Percentiles rank a stretch among this genome's conserved stretches.
Evolutionary conservation across 1,140 invertebrate species (phyloP).

Genomic region (Antheraea pernyi): DNA sequence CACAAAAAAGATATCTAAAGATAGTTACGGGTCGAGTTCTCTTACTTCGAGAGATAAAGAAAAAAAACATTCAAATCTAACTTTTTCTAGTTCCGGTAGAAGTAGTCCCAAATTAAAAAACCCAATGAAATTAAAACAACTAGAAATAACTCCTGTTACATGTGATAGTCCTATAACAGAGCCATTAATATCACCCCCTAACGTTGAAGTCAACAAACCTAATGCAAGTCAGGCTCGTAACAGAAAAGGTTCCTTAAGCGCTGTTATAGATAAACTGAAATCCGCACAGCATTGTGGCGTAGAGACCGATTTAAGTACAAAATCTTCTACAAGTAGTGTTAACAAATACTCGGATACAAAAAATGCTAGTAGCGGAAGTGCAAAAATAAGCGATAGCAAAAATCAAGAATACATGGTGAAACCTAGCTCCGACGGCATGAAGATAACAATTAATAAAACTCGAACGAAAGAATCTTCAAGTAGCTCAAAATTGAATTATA

Average conservation of each 20-base stretch:
- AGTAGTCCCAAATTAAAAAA: conserved; percentile 85
- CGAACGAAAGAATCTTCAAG: conserved; percentile 83
- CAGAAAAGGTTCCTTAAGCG: conserved; percentile 89
- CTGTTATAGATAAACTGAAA: conserved; percentile 92
- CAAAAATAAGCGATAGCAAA: conserved; percentile 82
- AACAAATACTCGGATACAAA: conserved; percentile 80
- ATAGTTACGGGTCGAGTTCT: conserved; percentile 74
- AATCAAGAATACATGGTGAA: conserved; percentile 93
- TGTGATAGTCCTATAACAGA: conserved; percentile 68
- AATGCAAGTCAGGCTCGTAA: conserved; percentile 82
- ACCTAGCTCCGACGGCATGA: conserved; percentile 91
- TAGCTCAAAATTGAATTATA: conserved; percentile 67
- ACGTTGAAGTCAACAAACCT: conserved; percentile 78
- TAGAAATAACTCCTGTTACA: conserved; percentile 80
- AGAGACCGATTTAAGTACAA: conserved; percentile 60
- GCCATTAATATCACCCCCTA: conserved; percentile 80
- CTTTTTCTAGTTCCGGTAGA: conserved; percentile 76
- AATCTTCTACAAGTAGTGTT: conserved; percentile 52
- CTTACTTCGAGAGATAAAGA: conserved; percentile 81
- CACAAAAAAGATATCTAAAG: conserved; percentile 78
- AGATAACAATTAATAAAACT: conserved; percentile 94
- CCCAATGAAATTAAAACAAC: conserved; percentile 84
- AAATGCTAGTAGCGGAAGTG: conserved; percentile 57
- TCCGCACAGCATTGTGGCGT: conserved; percentile 84
- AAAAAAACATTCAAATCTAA: conserved; percentile 80